Percentiles rank a stretch among this genome's conserved stretches.
Conservation (phyloP, 2,888 invertebrate species). For the Imbricaverruca yamaguchii region DNA sequence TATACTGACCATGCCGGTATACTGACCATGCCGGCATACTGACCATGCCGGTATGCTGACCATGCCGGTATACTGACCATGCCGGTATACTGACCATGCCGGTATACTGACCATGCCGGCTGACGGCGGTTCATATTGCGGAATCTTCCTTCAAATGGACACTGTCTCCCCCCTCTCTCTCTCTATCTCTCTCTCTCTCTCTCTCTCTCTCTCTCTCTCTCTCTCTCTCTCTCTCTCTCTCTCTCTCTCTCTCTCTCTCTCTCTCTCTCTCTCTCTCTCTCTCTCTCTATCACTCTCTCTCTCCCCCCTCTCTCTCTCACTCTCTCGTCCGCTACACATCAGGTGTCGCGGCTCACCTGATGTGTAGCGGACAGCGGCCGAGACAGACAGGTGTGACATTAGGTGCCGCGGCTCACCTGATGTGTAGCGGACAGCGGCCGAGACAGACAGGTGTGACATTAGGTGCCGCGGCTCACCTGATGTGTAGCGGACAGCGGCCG, state of each 20-base stretch:
- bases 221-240: neutral
- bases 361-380: too few species aligned
- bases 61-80: neutral
- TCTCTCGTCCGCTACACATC: neutral
- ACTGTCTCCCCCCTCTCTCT: neutral
- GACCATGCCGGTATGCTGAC: neutral
- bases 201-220: neutral
- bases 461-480: too few species aligned
- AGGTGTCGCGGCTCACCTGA: too few species aligned
- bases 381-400: too few species aligned
- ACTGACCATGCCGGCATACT: neutral
- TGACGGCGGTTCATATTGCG: too few species aligned
- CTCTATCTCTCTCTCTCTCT: neutral
- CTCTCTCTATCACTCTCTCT: neutral
- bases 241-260: neutral
- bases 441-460: too few species aligned
- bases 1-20: neutral
- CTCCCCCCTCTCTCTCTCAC: neutral
- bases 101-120: too few species aligned
- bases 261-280: neutral
- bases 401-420: too few species aligned
- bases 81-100: neutral
- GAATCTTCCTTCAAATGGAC: neutral
- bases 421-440: too few species aligned
- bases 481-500: too few species aligned